Evolutionary conservation across 2,888 invertebrate species (phyloP), one percentile per base, ranked within the genome.

Genomic region (Nasonovia ribisnigri): DNA sequence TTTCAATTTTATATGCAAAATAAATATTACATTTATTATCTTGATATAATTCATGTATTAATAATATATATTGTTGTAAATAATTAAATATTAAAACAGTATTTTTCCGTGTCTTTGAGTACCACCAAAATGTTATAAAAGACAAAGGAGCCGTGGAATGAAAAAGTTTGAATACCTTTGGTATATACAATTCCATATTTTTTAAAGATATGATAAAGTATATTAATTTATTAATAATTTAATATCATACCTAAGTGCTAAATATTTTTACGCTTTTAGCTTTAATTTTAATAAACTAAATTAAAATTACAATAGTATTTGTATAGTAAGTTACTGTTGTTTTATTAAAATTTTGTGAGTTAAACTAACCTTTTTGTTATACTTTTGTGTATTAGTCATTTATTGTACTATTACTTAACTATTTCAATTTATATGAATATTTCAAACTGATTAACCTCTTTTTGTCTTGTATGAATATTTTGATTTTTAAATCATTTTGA

Each of bases 351-450:
- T n/a, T 29, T 60, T 60, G 29, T 67, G 13, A 67, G 67, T 36
- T 36, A 36, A 77, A 20, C n/a, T n/a, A 16, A 67, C 13, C 36
- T 77, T 77, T 20, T 36, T 77, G 20, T 16, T 77, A 36, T 67
- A 77, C 6, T 77, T 20, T 77, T 77, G 20, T 36, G 36, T 77
- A 36, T 36, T 36, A 36, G 36, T 36, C 36, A 36, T 77, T 24
- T 86, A 2, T 46, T 46, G 29, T 6, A 86, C 5, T 11, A 86
- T 46, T n/a, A 29, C 20, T 20, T 84, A 20, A 13, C 8, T 91
- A 54, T 91, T 91, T 57, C 6, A 91, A 84, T 91, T 84, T 43
- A n/a, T 84, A 54, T 91, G 84, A 54, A 91, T 91, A 91, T 91
- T 57, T 84, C 0, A 91, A 84, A 43, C 54, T 57, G 8, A 43